Evolutionary conservation across 2,113 vertebrate species (phyloP).

Genomic region (Laticauda colubrina): DNA sequence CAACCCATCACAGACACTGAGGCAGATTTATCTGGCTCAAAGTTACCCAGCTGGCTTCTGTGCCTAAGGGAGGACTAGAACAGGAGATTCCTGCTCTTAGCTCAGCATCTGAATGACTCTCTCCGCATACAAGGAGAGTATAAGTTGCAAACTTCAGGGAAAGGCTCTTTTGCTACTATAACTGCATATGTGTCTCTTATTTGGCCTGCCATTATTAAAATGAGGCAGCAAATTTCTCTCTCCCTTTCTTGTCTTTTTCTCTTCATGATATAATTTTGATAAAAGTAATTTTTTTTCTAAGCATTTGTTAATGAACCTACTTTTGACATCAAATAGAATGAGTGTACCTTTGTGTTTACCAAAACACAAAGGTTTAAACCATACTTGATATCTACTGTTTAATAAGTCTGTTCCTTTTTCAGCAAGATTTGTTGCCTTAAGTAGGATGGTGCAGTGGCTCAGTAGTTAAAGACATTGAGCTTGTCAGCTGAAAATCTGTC

Average conservation of each 20-base stretch:
- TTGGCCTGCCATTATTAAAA: neutral
- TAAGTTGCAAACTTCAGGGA: neutral
- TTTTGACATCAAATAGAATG: neutral
- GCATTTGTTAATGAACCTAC: neutral
- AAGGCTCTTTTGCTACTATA: neutral
- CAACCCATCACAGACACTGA: neutral
- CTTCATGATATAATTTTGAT: neutral
- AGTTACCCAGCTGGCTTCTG: neutral
- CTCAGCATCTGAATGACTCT: neutral
- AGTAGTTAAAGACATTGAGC: neutral
- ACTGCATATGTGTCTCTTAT: neutral
- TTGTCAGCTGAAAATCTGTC: neutral
- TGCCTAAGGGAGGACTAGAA: neutral
- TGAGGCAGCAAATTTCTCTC: neutral
- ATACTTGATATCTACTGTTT: neutral
- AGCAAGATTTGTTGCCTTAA: neutral
- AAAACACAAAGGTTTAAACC: neutral
- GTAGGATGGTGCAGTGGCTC: neutral
- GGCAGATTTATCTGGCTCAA: neutral
- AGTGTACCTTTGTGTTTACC: neutral
- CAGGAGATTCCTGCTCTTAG: neutral
- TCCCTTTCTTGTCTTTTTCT: neutral
- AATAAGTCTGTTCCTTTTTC: neutral
- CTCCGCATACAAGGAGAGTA: neutral
- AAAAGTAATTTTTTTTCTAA: neutral